These are phyloP conservation scores for Vanessa atalanta DNA, from an alignment of 1,140 invertebrate species.

Conservation along the genomic window DNA sequence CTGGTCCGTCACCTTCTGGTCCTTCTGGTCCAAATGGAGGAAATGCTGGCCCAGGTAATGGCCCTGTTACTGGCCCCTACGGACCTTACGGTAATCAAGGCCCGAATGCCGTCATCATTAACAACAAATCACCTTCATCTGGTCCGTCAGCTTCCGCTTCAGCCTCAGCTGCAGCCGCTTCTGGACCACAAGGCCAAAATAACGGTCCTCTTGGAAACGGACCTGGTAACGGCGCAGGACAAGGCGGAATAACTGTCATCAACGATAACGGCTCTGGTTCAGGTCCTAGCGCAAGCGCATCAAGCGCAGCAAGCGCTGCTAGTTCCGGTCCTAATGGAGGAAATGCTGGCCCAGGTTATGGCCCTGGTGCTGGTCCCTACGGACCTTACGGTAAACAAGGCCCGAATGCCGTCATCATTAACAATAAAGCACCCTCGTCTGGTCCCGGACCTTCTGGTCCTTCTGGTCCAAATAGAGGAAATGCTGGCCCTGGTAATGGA, in stretches of 20 bases:
- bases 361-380: not conserved
- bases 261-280: not conserved
- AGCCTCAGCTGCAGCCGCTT: not conserved
- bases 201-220: not conserved
- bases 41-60: not conserved
- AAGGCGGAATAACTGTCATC: not conserved
- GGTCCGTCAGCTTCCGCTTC: not conserved
- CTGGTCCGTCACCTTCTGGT: not conserved
- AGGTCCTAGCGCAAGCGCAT: not conserved
- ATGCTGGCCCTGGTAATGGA: no score
- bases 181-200: slow-evolving; percentile 15
- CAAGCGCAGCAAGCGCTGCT: not conserved
- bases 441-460: no score
- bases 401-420: no score
- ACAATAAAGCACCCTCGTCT: no score
- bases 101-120: slow-evolving; percentile 13
- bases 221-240: not conserved
- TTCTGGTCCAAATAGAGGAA: no score
- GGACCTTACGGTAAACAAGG: no score
- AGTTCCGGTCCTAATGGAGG: not conserved
- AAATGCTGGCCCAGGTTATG: no score
- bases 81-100: slow-evolving; percentile 30
- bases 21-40: not conserved
- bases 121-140: slow-evolving; percentile 16
- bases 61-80: not conserved